These are phyloP conservation scores for Naja naja DNA, from an alignment of 2,113 vertebrate genomes.

Conservation along the genomic window DNA sequence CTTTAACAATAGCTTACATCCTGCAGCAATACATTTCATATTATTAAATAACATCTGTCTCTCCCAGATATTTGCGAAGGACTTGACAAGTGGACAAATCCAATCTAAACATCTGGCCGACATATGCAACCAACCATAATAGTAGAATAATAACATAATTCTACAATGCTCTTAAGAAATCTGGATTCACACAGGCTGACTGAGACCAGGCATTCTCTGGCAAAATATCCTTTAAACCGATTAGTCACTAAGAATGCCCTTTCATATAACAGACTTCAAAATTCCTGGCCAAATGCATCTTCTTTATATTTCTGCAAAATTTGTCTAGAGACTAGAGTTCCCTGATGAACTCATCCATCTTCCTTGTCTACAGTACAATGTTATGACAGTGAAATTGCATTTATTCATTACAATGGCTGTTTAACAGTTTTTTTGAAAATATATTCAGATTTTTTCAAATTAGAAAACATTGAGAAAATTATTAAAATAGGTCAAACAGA, in stretches of 20 bases:
- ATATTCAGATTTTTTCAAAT: not conserved
- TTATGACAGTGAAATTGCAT: not conserved
- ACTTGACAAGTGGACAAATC: not conserved
- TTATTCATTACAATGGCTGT: conserved; percentile 1
- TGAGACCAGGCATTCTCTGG: conserved; percentile 9
- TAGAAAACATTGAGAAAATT: conserved; percentile 15
- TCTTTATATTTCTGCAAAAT: conserved; percentile 12
- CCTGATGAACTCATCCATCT: conserved; percentile 3
- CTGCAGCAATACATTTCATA: not conserved
- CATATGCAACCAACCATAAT: not conserved
- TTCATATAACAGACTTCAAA: conserved; percentile 25
- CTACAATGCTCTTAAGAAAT: not conserved
- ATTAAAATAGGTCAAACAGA: not conserved
- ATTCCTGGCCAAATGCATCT: conserved; percentile 27
- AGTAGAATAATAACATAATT: not conserved
- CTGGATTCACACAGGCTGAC: not conserved
- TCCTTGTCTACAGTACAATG: not conserved
- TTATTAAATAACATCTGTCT: not conserved
- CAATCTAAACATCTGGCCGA: not conserved
- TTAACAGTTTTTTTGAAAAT: not conserved
- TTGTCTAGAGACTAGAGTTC: conserved; percentile 13
- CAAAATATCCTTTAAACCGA: conserved; percentile 11
- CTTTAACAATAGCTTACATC: too few species aligned
- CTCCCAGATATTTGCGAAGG: not conserved
- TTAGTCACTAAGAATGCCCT: not conserved